A percentile compares a stretch with the other conserved stretches of the same genome.
These are phyloP conservation scores for Pipra filicauda DNA, from an alignment of 2,113 vertebrate species.

Conservation along the genomic window DNA sequence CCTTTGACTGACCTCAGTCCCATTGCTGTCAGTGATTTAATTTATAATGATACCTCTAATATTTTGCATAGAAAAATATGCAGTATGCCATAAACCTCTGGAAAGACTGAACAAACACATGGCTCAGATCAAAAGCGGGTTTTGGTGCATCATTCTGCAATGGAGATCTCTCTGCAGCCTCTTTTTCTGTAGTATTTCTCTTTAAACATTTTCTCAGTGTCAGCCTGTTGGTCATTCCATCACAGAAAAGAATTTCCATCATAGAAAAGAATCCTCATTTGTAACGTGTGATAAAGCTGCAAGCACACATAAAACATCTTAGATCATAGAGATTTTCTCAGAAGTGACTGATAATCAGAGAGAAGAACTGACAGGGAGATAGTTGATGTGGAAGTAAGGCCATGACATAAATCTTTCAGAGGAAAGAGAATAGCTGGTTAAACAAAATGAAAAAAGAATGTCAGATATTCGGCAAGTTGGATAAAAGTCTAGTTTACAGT, in stretches of 20 bases:
- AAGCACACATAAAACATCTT: background rate
- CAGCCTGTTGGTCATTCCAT: background rate
- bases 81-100: background rate
- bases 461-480: background rate
- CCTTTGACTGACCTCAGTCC: background rate
- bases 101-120: background rate
- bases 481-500: background rate
- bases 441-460: background rate
- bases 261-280: background rate
- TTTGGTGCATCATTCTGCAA: background rate
- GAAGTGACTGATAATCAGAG: background rate
- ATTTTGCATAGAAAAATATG: background rate
- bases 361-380: background rate
- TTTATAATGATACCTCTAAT: background rate
- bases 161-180: background rate
- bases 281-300: background rate
- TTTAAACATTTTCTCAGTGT: background rate
- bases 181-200: background rate
- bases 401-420: background rate
- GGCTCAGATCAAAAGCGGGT: background rate
- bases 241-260: background rate
- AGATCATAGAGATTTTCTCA: background rate
- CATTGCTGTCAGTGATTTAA: background rate
- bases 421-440: background rate
- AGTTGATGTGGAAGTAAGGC: background rate